Evolutionary conservation across 2,113 vertebrate species (phyloP).

Genomic region (Aptenodytes patagonicus): DNA sequence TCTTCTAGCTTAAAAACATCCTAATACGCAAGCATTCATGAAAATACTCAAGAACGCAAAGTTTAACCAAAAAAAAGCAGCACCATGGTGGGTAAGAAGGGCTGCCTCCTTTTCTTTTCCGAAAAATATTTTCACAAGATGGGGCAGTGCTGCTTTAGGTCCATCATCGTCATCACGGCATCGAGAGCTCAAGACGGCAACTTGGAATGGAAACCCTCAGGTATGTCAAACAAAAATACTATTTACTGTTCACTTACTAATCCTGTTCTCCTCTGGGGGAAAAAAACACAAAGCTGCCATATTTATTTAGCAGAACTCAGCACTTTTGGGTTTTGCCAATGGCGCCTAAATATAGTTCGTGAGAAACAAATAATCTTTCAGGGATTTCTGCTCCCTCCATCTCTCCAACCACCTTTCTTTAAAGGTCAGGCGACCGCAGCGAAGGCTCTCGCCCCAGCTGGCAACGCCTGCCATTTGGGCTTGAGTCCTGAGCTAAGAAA

Average conservation of each 20-base stretch:
- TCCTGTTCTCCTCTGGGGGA: not conserved
- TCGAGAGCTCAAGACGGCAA: not conserved
- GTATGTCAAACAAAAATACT: conserved; percentile 56
- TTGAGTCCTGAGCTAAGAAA: not conserved
- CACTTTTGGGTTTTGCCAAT: conserved; percentile 26
- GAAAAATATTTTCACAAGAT: not conserved
- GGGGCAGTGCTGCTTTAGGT: not conserved
- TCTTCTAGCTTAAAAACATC: not conserved
- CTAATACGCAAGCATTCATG: not conserved
- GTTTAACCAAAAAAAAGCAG: not conserved
- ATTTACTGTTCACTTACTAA: not conserved
- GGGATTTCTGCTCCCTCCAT: not conserved
- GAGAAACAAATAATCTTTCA: conserved; percentile 48
- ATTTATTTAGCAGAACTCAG: conserved; percentile 53
- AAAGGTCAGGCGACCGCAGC: not conserved
- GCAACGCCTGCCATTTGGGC: not conserved
- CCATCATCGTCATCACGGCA: not conserved
- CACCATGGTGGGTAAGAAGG: not conserved
- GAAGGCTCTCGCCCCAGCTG: not conserved
- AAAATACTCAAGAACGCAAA: not conserved
- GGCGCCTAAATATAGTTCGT: conserved; percentile 29
- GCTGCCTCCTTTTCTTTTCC: not conserved
- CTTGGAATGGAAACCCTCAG: conserved; percentile 47
- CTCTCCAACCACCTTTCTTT: not conserved
- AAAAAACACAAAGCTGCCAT: conserved; percentile 8